Evolutionary conservation across 1,140 invertebrate species (phyloP).

Genomic region (Pseudoatta argentina): DNA sequence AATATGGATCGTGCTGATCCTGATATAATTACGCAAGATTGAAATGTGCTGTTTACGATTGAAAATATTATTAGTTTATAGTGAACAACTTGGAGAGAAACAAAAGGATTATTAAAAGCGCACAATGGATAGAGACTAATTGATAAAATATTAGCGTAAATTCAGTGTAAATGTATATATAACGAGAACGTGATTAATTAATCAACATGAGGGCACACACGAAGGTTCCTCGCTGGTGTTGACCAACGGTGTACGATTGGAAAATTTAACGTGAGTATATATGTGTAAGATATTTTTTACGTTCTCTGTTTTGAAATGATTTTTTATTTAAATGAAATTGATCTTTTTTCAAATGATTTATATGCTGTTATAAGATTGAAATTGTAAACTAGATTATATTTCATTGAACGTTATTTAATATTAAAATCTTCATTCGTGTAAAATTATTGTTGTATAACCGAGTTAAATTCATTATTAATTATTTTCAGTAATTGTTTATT

Average conservation of each 20-base stretch:
- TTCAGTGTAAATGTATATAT: slow-evolving; percentile 50
- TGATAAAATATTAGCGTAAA: slow-evolving; percentile 57
- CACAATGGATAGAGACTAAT: slow-evolving; percentile 55
- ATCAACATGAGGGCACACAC: slow-evolving; percentile 34
- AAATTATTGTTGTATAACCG: background rate
- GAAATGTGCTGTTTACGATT: slow-evolving; percentile 43
- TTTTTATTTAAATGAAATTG: too few species aligned
- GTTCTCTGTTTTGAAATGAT: background rate
- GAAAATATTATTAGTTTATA: slow-evolving; percentile 26
- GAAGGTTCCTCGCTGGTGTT: slow-evolving; percentile 1
- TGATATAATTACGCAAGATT: slow-evolving; percentile 45
- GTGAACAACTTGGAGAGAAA: slow-evolving; percentile 32
- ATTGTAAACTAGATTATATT: background rate
- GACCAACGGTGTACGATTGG: background rate
- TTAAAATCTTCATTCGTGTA: background rate
- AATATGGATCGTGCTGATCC: slow-evolving; percentile 29
- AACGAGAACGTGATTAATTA: slow-evolving; percentile 68
- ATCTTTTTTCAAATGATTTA: background rate
- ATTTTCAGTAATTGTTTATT: background rate
- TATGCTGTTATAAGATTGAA: background rate
- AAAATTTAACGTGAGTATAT: slow-evolving; percentile 47
- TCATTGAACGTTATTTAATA: background rate
- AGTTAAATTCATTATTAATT: background rate
- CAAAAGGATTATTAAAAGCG: slow-evolving; percentile 51
- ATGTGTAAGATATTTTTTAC: slow-evolving; percentile 25